phyloP scores from a whole-genome alignment of 2,113 vertebrate genomes.

The Mustela nigripes region DNA sequence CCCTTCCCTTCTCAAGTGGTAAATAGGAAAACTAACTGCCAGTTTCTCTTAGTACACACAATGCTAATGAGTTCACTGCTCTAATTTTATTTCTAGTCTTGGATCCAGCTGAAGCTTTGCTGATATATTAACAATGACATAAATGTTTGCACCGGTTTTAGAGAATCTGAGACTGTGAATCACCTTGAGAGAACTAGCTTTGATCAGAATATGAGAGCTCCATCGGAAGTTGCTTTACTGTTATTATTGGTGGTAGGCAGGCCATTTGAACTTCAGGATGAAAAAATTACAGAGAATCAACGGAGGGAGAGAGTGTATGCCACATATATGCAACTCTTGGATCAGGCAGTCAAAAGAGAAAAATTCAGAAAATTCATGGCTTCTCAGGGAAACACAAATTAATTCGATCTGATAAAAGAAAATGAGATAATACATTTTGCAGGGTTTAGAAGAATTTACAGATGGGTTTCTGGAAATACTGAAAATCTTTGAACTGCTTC shows the following conservation, averaged over 20 bases:
- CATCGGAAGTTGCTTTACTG: conserved; percentile 3
- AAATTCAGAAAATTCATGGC: conserved; percentile 2
- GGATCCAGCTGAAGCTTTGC: conserved; percentile 60
- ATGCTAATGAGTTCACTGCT: conserved; percentile 46
- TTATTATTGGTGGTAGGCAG: background rate
- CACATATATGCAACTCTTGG: background rate
- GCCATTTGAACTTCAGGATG: conserved; percentile 32
- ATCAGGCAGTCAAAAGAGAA: background rate
- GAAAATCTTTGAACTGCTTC: conserved; percentile 2
- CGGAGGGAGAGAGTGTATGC: background rate
- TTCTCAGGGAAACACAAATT: background rate
- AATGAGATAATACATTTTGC: background rate
- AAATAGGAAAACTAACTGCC: conserved; percentile 45
- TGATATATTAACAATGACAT: conserved; percentile 54
- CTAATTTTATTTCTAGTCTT: conserved; percentile 63
- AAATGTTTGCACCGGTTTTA: conserved; percentile 70
- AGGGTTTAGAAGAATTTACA: conserved; percentile 38
- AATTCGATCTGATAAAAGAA: background rate
- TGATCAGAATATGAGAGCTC: conserved; percentile 11
- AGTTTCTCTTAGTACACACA: background rate
- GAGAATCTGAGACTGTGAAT: conserved; percentile 60
- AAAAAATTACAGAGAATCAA: background rate
- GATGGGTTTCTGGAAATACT: conserved; percentile 23
- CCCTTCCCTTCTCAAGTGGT: conserved; percentile 29
- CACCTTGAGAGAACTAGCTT: conserved; percentile 48